Percentiles rank a stretch among this genome's conserved stretches.
These are phyloP conservation scores for Cephus sareptanus DNA, from an alignment of 2,888 invertebrate genomes.

Conservation along the genomic window DNA sequence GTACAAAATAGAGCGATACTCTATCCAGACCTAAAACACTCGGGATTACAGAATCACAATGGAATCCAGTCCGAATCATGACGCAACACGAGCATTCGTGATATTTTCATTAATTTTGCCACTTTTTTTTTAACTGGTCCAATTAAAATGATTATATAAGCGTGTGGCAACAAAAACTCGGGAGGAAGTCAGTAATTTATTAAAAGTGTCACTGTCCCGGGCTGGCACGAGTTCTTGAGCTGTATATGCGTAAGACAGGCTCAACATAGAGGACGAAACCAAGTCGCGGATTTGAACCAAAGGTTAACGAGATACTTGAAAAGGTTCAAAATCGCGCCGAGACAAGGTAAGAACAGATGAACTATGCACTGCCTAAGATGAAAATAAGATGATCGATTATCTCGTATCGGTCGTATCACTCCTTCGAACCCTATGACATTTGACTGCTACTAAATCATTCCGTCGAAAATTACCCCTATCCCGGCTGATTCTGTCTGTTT, in stretches of 20 bases:
- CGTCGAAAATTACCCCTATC: no score
- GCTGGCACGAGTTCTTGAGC: background rate
- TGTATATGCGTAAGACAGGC: background rate
- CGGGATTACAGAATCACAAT: background rate
- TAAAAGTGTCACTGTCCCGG: background rate
- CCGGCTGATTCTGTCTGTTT: background rate
- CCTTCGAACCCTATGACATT: background rate
- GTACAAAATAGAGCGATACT: background rate
- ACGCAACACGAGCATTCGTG: no score
- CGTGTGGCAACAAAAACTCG: background rate
- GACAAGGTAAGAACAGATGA: background rate
- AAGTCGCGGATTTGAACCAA: conserved; percentile 8
- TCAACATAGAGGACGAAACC: conserved; percentile 1
- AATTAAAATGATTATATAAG: background rate
- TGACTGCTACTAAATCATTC: background rate
- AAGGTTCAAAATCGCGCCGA: background rate
- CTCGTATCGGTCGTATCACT: no score
- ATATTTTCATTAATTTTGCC: no score
- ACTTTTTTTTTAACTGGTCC: background rate
- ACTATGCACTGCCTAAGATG: background rate
- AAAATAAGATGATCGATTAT: background rate
- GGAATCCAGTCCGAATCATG: background rate
- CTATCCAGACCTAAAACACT: background rate
- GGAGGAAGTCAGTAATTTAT: background rate
- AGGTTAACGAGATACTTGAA: conserved; percentile 18